Percentiles rank a stretch among this genome's conserved stretches.
Evolutionary conservation across 2,113 vertebrate genomes (phyloP).

Genomic region (Puntigrus tetrazona): DNA sequence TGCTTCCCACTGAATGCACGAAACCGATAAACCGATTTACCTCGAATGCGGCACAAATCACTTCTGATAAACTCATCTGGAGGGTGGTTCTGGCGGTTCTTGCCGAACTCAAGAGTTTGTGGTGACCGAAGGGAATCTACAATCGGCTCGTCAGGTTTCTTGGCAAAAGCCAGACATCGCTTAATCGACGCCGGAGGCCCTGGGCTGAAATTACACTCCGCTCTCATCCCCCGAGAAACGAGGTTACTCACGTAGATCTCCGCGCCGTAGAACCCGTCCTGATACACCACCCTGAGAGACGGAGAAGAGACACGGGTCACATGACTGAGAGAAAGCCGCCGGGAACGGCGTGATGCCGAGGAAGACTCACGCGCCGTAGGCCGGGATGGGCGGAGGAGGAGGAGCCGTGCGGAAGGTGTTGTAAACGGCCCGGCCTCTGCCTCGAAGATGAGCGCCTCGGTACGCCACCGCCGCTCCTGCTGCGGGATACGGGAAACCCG

Average conservation of each 20-base stretch:
- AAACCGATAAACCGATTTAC: not conserved
- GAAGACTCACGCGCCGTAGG: constrained; percentile 93
- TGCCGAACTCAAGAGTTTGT: constrained; percentile 68
- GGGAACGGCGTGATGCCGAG: too few relatives aligned
- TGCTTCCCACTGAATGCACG: not conserved
- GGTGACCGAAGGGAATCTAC: constrained; percentile 70
- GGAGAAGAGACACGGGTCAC: constrained; percentile 53
- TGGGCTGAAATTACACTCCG: constrained; percentile 17
- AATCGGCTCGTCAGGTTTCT: constrained; percentile 71
- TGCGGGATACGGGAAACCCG: constrained; percentile 91
- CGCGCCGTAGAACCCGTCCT: constrained; percentile 95
- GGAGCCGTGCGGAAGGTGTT: constrained; percentile 91
- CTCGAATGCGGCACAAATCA: not conserved
- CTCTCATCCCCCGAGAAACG: constrained; percentile 10
- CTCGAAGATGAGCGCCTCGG: constrained; percentile 89
- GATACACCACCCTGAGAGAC: constrained; percentile 89
- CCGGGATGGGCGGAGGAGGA: constrained; percentile 87
- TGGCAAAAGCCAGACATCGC: constrained; percentile 57
- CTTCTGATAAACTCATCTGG: not conserved
- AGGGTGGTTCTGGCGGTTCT: too few relatives aligned
- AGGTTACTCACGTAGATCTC: constrained; percentile 93
- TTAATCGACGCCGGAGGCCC: constrained; percentile 58
- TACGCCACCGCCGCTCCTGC: constrained; percentile 90
- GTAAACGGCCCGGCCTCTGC: constrained; percentile 89
- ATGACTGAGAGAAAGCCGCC: too few relatives aligned